Base-by-base conservation (phyloP, 2,113 vertebrate species). In the Oryzias curvinotus region DNA sequence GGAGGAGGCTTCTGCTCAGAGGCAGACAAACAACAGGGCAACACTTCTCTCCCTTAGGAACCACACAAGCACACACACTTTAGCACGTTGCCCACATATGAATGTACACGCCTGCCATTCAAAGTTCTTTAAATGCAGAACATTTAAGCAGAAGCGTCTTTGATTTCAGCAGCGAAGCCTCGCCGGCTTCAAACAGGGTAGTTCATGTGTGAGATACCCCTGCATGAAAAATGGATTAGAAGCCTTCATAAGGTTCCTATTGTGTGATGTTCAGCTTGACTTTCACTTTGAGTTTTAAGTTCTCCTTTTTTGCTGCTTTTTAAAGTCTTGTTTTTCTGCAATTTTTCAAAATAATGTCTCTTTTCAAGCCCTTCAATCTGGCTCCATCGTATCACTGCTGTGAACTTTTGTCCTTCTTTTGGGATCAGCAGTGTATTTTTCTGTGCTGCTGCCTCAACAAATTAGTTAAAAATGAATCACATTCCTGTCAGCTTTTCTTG, bases 101-200 rank as follows among this genome's bases (percentile, higher is more conserved):
- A 57, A 14, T 16, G 23, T 52, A 16, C 26, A 62, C 1, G n/a
- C 12, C 21, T 25, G 43, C 68, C 53, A 65, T 42, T 41, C 18
- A 42, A n/a, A 54, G 1, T 73, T 46, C 56, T 73, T 73, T 55
- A 65, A 7, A 69, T 57, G 42, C 28, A 1, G n/a, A 57, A 21
- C 30, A 45, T 41, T 70, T 60, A 36, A 36, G 52, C 4, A 52
- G 14, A 64, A 28, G 44, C 17, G 4, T 42, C 55, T 76, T 64
- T 79, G 65, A 79, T 63, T 47, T 57, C 43, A 26, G 16, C 18
- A 45, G 19, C 42, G 54, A 62, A 16, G 17, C 59, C 0, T 50
- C 36, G 17, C 16, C 59, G 44, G 19, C 36, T 52, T 73, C 53
- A 68, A 73, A 73, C 17, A 26, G 2, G 0, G 0, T 62, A 36